phyloP scores from a whole-genome alignment of 2,797 vertebrate species.

The Microchirus variegatus region DNA sequence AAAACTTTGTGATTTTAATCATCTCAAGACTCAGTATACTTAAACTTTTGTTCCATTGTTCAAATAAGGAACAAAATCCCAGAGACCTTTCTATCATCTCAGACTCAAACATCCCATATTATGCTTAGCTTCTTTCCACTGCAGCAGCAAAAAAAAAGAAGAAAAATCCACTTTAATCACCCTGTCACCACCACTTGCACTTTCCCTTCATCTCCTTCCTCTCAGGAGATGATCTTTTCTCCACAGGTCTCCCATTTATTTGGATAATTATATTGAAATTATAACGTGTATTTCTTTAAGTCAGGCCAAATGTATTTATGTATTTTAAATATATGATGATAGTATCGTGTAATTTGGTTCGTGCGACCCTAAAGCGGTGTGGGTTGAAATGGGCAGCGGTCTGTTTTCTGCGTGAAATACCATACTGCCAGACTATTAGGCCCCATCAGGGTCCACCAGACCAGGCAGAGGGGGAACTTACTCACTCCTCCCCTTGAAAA shows the following conservation, averaged over 20 bases:
- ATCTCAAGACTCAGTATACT: background rate
- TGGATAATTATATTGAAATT: constrained; percentile 51
- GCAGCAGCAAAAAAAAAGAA: constrained; percentile 21
- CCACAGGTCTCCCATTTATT: constrained; percentile 42
- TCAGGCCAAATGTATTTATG: constrained; percentile 32
- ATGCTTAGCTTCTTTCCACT: constrained; percentile 37
- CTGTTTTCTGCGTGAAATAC: constrained; percentile 69
- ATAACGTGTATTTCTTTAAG: constrained; percentile 42
- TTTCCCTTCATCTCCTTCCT: constrained; percentile 38
- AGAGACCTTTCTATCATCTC: constrained; percentile 16
- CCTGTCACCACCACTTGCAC: constrained; percentile 35
- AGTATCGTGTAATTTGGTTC: constrained; percentile 37
- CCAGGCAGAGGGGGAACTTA: constrained; percentile 47
- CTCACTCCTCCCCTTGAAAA: constrained; percentile 69
- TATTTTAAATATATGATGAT: constrained; percentile 38
- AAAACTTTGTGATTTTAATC: constrained; percentile 30
- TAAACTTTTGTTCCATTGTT: background rate
- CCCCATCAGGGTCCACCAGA: constrained; percentile 38
- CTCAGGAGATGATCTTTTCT: constrained; percentile 36
- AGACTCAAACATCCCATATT: constrained; percentile 12
- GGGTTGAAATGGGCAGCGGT: constrained; percentile 41
- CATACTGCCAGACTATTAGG: constrained; percentile 49
- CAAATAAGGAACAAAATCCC: no score
- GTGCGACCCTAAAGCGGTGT: constrained; percentile 49
- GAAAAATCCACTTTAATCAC: constrained; percentile 34